These are phyloP conservation scores for Trissonchulus latispiculum DNA, from an alignment of 2,888 invertebrate species.

Conservation along the genomic window DNA sequence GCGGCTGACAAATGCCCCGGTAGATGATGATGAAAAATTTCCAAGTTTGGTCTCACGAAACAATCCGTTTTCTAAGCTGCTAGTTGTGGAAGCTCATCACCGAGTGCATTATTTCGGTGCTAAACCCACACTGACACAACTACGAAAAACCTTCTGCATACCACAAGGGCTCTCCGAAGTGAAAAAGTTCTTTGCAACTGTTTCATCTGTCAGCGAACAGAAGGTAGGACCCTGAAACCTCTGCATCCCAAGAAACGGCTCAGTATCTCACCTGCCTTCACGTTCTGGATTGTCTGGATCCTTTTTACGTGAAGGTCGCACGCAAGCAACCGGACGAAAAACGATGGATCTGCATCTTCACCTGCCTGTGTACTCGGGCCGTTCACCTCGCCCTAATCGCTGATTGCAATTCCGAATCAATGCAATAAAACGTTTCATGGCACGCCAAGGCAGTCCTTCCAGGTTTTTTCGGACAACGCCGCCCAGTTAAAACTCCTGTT, in stretches of 20 bases:
- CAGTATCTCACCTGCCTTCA: too few species aligned
- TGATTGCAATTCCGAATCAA: constrained; percentile 35
- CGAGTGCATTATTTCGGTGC: too few species aligned
- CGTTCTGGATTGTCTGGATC: constrained; percentile 6
- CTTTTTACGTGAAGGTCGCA: constrained; percentile 18
- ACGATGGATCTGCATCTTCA: constrained; percentile 7
- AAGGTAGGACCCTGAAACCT: constrained; percentile 7
- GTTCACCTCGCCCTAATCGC: constrained; percentile 14
- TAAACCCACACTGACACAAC: neutral
- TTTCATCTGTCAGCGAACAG: neutral
- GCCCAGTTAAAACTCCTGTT: constrained; percentile 46
- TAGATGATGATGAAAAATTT: constrained; percentile 6
- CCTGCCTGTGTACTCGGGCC: constrained; percentile 1
- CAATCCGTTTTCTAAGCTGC: too few species aligned
- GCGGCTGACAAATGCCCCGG: constrained; percentile 2
- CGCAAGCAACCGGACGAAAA: constrained; percentile 29
- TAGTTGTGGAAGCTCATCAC: too few species aligned
- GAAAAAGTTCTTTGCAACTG: neutral
- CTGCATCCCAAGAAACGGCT: neutral
- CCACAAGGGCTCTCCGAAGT: neutral
- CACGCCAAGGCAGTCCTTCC: constrained; percentile 37
- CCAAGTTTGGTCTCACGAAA: too few species aligned
- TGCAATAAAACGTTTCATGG: constrained; percentile 39
- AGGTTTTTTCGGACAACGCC: constrained; percentile 45
- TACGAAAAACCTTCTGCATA: constrained; percentile 14